Percentiles rank a stretch among this genome's conserved stretches.
Evolutionary conservation across 2,888 invertebrate genomes (phyloP).

Genomic region (Megastigmus dorsalis): DNA sequence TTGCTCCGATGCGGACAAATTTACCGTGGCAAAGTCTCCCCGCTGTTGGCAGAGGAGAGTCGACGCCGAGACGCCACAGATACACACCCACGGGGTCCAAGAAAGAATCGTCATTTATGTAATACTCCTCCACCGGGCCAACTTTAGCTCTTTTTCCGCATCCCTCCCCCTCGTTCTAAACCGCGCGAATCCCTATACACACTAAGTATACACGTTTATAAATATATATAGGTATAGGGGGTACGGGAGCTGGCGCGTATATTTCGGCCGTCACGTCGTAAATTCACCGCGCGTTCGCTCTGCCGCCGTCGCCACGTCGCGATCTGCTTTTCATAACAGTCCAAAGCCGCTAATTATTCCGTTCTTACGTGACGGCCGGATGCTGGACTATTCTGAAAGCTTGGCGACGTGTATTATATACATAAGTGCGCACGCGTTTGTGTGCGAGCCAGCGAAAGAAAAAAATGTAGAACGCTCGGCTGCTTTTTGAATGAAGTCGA

Average conservation of each 20-base stretch:
- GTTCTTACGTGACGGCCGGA: conserved; percentile 11
- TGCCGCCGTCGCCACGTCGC: conserved; percentile 23
- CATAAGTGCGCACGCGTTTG: too few species aligned
- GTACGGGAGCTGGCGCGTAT: too few species aligned
- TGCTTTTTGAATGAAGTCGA: conserved; percentile 24
- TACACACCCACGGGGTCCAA: conserved; percentile 51
- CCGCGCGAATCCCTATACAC: conserved; percentile 14
- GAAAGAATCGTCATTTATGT: conserved; percentile 67
- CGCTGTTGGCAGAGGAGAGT: conserved; percentile 53
- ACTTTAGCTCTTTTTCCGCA: conserved; percentile 61
- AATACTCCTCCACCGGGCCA: conserved; percentile 64
- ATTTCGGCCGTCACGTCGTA: conserved; percentile 53
- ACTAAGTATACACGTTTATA: neutral
- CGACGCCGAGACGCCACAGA: conserved; percentile 45
- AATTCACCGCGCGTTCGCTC: conserved; percentile 57
- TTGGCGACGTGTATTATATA: too few species aligned
- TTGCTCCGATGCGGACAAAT: conserved; percentile 54
- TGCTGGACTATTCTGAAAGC: conserved; percentile 40
- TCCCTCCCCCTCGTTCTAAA: conserved; percentile 3
- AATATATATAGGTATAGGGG: conserved; percentile 20
- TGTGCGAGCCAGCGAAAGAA: conserved; percentile 20
- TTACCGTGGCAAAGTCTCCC: conserved; percentile 52
- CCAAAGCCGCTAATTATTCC: conserved; percentile 60
- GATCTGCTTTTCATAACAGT: conserved; percentile 57
- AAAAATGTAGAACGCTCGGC: conserved; percentile 15